A percentile compares a stretch with the other conserved stretches of the same genome.
Conservation (phyloP, 2,888 invertebrate genomes). For the Acronicta aceris region DNA sequence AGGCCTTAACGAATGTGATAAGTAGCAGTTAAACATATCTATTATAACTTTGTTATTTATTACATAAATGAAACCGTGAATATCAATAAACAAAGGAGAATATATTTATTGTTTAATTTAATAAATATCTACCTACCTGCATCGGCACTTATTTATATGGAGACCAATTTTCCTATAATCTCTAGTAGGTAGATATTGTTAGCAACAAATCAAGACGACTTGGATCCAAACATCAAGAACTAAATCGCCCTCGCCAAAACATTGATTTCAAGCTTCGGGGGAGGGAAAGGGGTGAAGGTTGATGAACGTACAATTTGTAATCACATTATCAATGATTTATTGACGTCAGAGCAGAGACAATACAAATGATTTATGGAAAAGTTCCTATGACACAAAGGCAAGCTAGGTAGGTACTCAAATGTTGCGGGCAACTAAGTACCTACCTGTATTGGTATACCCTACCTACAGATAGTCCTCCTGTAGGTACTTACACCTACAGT, state of each 20-base stretch:
- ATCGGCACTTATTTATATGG: too few relatives aligned
- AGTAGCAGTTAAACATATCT: slow-evolving; percentile 46
- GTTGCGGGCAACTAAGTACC: too few relatives aligned
- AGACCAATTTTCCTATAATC: too few relatives aligned
- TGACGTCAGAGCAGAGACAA: slow-evolving; percentile 34
- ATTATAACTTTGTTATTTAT: slow-evolving; percentile 51
- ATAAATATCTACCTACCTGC: too few relatives aligned
- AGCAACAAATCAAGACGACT: too few relatives aligned
- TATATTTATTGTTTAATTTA: slow-evolving; percentile 21
- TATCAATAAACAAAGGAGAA: slow-evolving; percentile 44
- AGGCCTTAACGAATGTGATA: slow-evolving; percentile 53
- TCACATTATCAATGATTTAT: slow-evolving; percentile 20
- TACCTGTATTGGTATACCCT: too few relatives aligned
- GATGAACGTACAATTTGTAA: slow-evolving; percentile 10
- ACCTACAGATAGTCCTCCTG: too few relatives aligned
- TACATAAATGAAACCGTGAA: slow-evolving; percentile 41
- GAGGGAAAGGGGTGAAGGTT: background rate
- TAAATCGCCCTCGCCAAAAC: too few relatives aligned
- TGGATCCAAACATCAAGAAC: too few relatives aligned
- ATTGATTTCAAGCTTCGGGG: slow-evolving; percentile 6
- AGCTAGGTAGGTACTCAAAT: too few relatives aligned
- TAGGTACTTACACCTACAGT: too few relatives aligned
- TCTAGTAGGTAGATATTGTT: too few relatives aligned
- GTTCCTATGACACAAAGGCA: slow-evolving; percentile 1
- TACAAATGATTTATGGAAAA: slow-evolving; percentile 37